These are phyloP conservation scores for Rhopalosiphum nymphaeae DNA, from an alignment of 2,888 invertebrate species.

Conservation along the genomic window DNA sequence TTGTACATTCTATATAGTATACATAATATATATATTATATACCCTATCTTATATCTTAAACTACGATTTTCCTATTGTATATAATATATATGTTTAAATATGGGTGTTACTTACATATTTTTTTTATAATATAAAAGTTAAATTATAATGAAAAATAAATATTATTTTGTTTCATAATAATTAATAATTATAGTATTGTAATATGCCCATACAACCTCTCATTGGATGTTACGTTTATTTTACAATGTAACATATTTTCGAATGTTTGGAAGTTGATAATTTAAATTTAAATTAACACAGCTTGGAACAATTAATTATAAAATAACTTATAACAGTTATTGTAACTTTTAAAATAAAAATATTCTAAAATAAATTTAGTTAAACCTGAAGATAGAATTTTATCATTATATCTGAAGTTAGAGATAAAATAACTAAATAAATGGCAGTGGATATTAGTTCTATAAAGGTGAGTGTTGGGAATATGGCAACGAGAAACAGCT, in stretches of 20 bases:
- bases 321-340: background rate
- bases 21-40: no score
- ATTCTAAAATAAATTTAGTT: background rate
- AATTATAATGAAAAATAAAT: background rate
- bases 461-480: background rate
- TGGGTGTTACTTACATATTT: background rate
- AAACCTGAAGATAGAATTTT: background rate
- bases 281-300: background rate
- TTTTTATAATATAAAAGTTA: background rate
- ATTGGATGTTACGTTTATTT: background rate
- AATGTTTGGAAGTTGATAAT: background rate
- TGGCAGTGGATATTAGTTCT: background rate
- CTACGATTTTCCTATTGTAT: background rate
- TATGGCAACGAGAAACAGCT: background rate
- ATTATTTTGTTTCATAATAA: background rate
- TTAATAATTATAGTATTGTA: background rate
- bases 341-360: background rate
- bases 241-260: background rate
- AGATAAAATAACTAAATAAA: background rate
- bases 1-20: background rate
- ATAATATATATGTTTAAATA: background rate
- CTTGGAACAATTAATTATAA: background rate
- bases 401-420: background rate
- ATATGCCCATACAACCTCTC: background rate
- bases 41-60: background rate